A percentile compares a stretch with the other conserved stretches of the same genome.
Conservation (phyloP, 64 coral and sea anemone species). For the Stichodactyla mertensii region DNA sequence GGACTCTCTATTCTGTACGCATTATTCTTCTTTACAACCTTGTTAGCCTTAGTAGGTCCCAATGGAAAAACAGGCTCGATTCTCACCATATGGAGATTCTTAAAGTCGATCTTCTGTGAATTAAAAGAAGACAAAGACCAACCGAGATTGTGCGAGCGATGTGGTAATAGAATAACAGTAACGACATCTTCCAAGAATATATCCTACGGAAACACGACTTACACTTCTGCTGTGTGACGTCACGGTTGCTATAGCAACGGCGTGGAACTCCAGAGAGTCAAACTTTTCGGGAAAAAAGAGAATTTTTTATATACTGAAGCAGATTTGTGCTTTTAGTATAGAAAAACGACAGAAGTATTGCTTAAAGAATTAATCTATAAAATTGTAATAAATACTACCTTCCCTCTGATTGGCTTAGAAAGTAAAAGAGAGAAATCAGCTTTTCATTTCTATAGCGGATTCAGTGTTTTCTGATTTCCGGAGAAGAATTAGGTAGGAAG, state of each 20-base stretch:
- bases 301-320: neutral
- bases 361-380: neutral
- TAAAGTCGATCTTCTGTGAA: neutral
- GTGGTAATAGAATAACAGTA: neutral
- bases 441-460: too few relatives aligned
- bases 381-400: neutral
- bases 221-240: constrained; percentile 13
- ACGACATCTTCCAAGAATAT: neutral
- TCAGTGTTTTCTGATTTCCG: too few relatives aligned
- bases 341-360: neutral
- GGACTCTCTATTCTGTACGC: constrained; percentile 90
- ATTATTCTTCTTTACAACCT: constrained; percentile 76
- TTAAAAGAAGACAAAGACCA: neutral
- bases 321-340: neutral
- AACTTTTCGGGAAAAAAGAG: neutral
- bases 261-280: neutral
- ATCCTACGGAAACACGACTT: neutral
- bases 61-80: constrained; percentile 79
- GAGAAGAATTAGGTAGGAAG: too few relatives aligned
- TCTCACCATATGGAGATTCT: constrained; percentile 12
- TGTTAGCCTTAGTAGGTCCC: constrained; percentile 82
- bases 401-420: neutral
- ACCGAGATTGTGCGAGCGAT: neutral
- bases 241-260: neutral
- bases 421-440: neutral